A percentile compares a stretch with the other conserved stretches of the same genome.
phyloP scores from a whole-genome alignment of 1,140 invertebrate genomes.

The Coenobita brevimanus region DNA sequence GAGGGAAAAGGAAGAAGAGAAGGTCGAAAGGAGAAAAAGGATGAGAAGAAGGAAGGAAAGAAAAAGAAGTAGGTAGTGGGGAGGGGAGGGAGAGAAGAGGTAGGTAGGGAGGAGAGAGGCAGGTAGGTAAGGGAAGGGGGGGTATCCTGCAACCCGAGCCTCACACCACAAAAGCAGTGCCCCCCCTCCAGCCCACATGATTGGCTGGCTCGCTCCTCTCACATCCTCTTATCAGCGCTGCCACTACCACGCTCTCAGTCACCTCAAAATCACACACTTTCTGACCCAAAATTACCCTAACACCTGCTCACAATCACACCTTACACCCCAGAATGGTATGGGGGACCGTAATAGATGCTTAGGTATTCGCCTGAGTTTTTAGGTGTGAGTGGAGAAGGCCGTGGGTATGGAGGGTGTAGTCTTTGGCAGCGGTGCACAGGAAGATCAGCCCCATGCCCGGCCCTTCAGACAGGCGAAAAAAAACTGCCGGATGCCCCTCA shows the following conservation, averaged over 20 bases:
- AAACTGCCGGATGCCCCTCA: slow-evolving; percentile 34
- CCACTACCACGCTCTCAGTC: too few species aligned
- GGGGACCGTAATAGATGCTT: too few species aligned
- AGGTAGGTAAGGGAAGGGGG: neutral
- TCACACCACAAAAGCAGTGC: slow-evolving; percentile 38
- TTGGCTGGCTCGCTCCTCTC: slow-evolving; percentile 37
- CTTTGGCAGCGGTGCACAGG: slow-evolving; percentile 27
- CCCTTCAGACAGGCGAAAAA: slow-evolving; percentile 19
- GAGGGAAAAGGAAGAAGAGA: too few species aligned
- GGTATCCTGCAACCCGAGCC: slow-evolving; percentile 37
- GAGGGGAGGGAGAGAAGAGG: neutral
- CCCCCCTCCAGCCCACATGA: slow-evolving; percentile 43
- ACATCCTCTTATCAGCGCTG: neutral
- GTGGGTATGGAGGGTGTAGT: too few species aligned
- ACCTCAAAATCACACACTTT: too few species aligned
- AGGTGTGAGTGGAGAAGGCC: neutral
- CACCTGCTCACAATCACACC: too few species aligned
- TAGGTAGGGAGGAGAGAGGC: neutral
- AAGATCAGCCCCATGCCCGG: neutral
- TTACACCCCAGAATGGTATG: too few species aligned
- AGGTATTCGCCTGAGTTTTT: too few species aligned
- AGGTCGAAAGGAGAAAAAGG: too few species aligned
- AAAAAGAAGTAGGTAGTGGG: too few species aligned
- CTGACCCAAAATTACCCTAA: too few species aligned
- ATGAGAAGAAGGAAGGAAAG: too few species aligned